Conservation (phyloP, 2,113 vertebrate genomes). For the Pluvialis apricaria region DNA sequence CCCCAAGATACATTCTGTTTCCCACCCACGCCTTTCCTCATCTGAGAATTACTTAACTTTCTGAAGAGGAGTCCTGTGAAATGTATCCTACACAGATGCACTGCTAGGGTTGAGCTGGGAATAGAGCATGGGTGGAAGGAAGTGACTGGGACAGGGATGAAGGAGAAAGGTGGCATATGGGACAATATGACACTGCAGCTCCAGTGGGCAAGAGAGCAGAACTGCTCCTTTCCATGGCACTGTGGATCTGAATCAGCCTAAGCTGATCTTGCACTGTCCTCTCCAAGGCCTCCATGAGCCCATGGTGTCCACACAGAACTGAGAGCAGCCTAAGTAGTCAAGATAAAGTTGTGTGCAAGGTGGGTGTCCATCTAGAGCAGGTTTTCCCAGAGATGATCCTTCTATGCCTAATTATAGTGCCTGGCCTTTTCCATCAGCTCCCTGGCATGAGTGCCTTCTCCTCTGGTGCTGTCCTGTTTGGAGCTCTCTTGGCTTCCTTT, state of each 20-base stretch:
- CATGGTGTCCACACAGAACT: background rate
- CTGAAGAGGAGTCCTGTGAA: slow-evolving; percentile 53
- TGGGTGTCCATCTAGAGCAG: background rate
- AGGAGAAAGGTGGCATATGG: background rate
- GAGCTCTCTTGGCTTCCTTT: background rate
- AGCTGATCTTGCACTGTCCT: background rate
- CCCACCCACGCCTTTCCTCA: slow-evolving; percentile 8
- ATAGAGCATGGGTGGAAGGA: slow-evolving; percentile 12
- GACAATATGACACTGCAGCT: background rate
- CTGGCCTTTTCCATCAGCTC: background rate
- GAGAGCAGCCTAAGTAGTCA: background rate
- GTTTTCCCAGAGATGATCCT: background rate
- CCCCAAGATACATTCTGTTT: slow-evolving; percentile 24
- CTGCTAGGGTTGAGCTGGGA: slow-evolving; percentile 27
- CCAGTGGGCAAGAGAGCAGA: background rate
- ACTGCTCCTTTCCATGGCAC: background rate
- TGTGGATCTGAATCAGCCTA: background rate
- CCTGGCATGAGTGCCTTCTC: background rate
- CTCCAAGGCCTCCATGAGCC: background rate
- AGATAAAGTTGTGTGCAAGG: background rate
- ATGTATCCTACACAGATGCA: slow-evolving; percentile 24
- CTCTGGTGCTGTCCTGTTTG: background rate
- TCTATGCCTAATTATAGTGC: background rate
- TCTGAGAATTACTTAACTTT: slow-evolving; percentile 42
- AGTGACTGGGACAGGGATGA: background rate